These are phyloP conservation scores for Syndactyla subalaris DNA, from an alignment of 2,797 vertebrate genomes.

Conservation along the genomic window DNA sequence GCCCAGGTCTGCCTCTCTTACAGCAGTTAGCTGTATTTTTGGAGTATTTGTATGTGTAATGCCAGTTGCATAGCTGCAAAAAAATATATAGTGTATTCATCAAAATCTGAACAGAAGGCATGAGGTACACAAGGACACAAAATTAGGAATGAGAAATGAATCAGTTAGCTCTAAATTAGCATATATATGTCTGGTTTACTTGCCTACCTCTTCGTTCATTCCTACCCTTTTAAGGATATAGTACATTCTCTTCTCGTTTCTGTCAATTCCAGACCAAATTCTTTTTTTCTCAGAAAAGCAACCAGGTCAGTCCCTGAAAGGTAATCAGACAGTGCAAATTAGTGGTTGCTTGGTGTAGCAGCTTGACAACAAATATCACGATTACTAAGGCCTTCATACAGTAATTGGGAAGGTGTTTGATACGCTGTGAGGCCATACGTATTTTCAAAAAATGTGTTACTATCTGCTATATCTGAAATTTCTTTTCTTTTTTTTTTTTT, in stretches of 20 bases:
- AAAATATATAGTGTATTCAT: neutral
- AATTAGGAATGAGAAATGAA: neutral
- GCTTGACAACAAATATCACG: neutral
- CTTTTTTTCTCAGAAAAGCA: neutral
- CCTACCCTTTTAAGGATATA: neutral
- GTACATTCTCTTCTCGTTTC: neutral
- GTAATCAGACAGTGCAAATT: neutral
- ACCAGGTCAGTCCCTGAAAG: neutral
- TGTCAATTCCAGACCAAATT: neutral
- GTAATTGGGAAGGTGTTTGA: neutral
- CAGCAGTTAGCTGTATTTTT: neutral
- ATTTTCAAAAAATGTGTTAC: neutral
- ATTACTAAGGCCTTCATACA: neutral
- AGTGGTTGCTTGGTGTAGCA: neutral
- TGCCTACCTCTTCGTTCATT: neutral
- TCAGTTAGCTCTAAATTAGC: neutral
- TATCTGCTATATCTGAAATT: neutral
- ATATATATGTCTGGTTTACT: neutral
- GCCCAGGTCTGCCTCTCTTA: neutral
- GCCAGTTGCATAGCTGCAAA: neutral
- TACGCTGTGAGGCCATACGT: neutral
- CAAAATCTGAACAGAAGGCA: neutral
- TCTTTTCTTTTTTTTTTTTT: neutral
- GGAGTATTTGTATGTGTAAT: neutral
- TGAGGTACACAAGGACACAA: neutral